phyloP scores from a whole-genome alignment of 2,888 invertebrate genomes.

The Gastracanthus pulcherrimus region DNA sequence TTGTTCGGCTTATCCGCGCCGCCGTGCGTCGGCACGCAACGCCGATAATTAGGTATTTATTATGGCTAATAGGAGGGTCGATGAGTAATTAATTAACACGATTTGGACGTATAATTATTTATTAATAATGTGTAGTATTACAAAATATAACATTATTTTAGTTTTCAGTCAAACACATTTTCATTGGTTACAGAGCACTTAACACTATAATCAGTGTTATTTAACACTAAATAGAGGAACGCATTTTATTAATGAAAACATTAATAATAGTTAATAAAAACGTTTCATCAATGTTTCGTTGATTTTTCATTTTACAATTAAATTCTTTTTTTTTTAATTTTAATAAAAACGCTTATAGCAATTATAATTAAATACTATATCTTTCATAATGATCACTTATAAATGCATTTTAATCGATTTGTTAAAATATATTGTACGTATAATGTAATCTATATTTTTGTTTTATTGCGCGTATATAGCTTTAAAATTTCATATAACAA shows the following conservation, averaged over 20 bases:
- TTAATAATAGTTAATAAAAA: constrained; percentile 19
- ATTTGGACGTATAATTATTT: constrained; percentile 20
- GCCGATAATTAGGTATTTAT: background rate
- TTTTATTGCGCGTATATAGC: constrained; percentile 11
- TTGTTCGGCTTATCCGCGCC: background rate
- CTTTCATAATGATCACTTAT: constrained; percentile 12
- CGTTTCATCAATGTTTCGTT: constrained; percentile 15
- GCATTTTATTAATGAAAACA: constrained; percentile 23
- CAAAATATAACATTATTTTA: constrained; percentile 45
- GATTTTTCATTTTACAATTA: constrained; percentile 2
- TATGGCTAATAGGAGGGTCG: background rate
- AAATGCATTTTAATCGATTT: constrained; percentile 31
- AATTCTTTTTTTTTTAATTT: constrained; percentile 17
- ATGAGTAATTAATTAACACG: background rate
- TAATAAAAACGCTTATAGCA: constrained; percentile 7
- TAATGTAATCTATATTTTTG: background rate
- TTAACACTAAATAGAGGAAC: constrained; percentile 39
- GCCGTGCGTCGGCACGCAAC: background rate
- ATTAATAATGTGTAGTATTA: constrained; percentile 31
- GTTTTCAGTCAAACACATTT: constrained; percentile 46
- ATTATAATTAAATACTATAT: constrained; percentile 13
- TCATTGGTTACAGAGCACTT: constrained; percentile 51
- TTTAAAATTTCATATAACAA: constrained; percentile 34
- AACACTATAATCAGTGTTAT: constrained; percentile 26
- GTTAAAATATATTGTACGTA: constrained; percentile 32